A percentile compares a stretch with the other conserved stretches of the same genome.
Evolutionary conservation across 2,888 invertebrate species (phyloP).

Genomic region (Sisyra nigra): DNA sequence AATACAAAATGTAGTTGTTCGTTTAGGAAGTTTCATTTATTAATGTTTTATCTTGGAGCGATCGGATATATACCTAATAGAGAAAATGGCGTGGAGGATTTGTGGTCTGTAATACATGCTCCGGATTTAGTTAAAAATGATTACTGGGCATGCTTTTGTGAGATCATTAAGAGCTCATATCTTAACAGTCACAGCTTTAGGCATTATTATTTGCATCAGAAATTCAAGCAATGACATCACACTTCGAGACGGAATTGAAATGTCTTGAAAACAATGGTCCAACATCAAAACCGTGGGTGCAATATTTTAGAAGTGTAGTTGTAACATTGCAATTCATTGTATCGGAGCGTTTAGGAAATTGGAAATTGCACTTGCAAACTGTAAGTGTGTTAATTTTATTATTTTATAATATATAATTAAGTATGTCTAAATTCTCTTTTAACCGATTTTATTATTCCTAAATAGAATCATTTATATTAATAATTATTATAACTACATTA

Average conservation of each 20-base stretch:
- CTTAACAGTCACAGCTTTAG: background rate
- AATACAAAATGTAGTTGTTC: background rate
- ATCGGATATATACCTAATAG: background rate
- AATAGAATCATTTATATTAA: too few species aligned
- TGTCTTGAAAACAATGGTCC: background rate
- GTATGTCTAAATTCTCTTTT: too few species aligned
- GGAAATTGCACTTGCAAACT: background rate
- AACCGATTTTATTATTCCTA: too few species aligned
- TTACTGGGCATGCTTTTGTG: background rate
- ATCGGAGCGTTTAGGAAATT: conserved; percentile 3
- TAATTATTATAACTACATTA: too few species aligned
- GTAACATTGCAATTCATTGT: background rate
- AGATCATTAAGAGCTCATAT: background rate
- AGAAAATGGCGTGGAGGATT: background rate
- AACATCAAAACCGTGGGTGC: background rate
- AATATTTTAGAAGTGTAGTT: background rate
- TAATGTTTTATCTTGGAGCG: background rate
- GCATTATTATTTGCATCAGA: background rate
- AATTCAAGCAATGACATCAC: background rate
- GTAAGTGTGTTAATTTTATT: too few species aligned
- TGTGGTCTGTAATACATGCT: background rate
- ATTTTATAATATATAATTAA: too few species aligned
- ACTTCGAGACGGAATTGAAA: background rate
- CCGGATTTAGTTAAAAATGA: background rate
- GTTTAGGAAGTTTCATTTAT: background rate